phyloP scores from a whole-genome alignment of 2,113 vertebrate genomes.

The Cranoglanis bouderius region DNA sequence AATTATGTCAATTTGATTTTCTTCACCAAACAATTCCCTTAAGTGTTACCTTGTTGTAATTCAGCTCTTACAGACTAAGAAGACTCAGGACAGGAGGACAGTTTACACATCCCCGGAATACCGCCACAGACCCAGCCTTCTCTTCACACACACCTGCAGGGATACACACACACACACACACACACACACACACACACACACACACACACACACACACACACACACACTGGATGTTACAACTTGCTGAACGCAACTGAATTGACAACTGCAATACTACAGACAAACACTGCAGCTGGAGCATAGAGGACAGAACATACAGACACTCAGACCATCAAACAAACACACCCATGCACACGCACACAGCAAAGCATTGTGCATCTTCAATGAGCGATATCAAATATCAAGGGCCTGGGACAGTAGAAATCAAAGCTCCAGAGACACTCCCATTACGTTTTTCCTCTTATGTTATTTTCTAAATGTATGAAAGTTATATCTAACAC shows the following conservation, averaged over 20 bases:
- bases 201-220: constrained; percentile 35
- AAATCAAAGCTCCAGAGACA: constrained; percentile 7
- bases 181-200: constrained; percentile 33
- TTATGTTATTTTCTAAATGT: not conserved
- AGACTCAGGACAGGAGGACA: constrained; percentile 30
- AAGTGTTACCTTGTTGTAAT: not conserved
- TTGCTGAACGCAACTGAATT: constrained; percentile 5
- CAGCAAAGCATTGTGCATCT: not conserved
- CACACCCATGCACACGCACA: not conserved
- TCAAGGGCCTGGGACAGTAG: not conserved
- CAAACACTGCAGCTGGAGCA: not conserved
- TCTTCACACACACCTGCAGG: constrained; percentile 34
- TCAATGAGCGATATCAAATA: constrained; percentile 19
- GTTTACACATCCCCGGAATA: constrained; percentile 40
- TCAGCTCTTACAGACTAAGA: constrained; percentile 11
- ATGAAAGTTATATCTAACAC: constrained; percentile 16
- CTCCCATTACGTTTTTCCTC: not conserved
- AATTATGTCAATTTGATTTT: not conserved
- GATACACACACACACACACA: too few species aligned
- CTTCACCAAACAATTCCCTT: not conserved
- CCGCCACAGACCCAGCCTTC: not conserved
- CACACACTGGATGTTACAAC: constrained; percentile 33
- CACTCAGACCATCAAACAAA: not conserved
- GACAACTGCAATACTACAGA: not conserved
- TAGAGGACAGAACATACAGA: not conserved